Conservation (phyloP, 92 coral and sea anemone genomes). For the Virgularia gustaviana region DNA sequence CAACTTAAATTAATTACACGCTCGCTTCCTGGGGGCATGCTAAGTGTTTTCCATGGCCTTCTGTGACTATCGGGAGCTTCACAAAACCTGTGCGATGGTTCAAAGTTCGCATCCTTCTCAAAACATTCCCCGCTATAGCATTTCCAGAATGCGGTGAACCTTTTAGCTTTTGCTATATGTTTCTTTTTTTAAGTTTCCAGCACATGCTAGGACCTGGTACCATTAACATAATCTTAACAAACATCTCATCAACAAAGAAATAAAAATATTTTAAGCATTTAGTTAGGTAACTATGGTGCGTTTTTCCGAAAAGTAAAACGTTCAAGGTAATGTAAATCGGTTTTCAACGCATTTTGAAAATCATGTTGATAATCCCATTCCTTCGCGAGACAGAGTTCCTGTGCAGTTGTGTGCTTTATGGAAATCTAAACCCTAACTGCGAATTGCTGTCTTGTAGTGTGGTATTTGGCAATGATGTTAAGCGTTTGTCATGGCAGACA, state of each 20-base stretch:
- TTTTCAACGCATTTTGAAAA: too few species aligned
- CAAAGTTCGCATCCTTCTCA: too few species aligned
- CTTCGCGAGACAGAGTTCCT: neutral
- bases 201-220: too few species aligned
- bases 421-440: neutral
- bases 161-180: too few species aligned
- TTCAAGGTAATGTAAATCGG: too few species aligned
- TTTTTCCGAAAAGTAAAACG: constrained; percentile 8
- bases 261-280: constrained; percentile 14
- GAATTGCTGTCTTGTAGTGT: neutral
- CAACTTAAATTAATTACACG: neutral
- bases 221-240: constrained; percentile 25
- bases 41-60: too few species aligned
- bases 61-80: too few species aligned
- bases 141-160: too few species aligned
- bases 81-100: too few species aligned
- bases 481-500: constrained; percentile 5
- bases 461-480: neutral
- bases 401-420: neutral
- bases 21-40: neutral
- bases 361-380: neutral
- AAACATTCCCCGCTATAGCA: too few species aligned
- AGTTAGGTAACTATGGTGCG: too few species aligned
- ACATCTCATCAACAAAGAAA: constrained; percentile 2
- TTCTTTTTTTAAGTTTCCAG: too few species aligned